Base-by-base conservation (phyloP, 1,140 invertebrate genomes). In the Nixonia krombeini region DNA sequence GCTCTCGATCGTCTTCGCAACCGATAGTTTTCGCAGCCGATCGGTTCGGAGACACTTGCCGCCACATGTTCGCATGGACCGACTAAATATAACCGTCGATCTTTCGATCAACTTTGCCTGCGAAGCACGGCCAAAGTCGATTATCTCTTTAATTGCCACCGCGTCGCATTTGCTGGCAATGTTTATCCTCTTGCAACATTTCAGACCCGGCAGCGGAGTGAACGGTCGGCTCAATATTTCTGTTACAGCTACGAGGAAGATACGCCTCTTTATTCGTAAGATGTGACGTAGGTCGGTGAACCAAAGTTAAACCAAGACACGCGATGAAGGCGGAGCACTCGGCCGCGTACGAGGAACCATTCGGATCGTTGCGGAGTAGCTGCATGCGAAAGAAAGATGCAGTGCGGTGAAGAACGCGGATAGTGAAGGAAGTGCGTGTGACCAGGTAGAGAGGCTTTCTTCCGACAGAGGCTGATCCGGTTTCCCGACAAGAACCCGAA, bases 311-410 rank as follows among this genome's bases (percentile, higher is more conserved):
- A 26, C 35, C 46, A 17, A 45, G 46, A 26, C 50, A 49, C 38
- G 51, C 47, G 52, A 67, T 67, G 56, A 59, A 61, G 56, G 46
- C 56, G 52, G 42, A 57, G 42, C 57, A 57, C 46, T 51, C 55
- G 40, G 56, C 37, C 33, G 45, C 44, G 45, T 57, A 62, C 42
- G 52, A 53, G 17, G 29, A 55, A 70, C 37, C 40, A 62, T 55
- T 57, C 23, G 18, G 38, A 53, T 63, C 53, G 50, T 52, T 50
- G 41, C 33, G 57, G 65, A 57, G 42, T 51, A 58, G 61, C 46
- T 66, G 68, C 53, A 59, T 70, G 35, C 46, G 49, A 23, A 62
- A 42, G 50, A 66, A 76, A 67, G 72, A 75, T 78, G 68, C 64
- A 72, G 64, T 68, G 65, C 55, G 71, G 69, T 73, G 62, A 73